Evolutionary conservation across 2,113 vertebrate genomes (phyloP).

Genomic region (Syrmaticus mikado): DNA sequence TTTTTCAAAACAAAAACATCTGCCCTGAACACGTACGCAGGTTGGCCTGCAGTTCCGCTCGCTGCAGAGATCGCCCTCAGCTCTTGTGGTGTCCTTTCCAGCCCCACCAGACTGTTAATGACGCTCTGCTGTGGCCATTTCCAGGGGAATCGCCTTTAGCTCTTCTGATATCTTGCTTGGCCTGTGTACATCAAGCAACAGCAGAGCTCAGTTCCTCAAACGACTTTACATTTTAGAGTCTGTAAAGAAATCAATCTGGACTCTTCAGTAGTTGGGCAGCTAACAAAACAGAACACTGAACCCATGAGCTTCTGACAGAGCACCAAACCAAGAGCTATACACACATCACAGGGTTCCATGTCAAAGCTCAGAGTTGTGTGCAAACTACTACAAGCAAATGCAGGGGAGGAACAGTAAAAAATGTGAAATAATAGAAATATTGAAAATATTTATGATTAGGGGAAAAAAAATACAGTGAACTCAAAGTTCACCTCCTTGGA

Average conservation of each 20-base stretch:
- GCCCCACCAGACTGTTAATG: not conserved
- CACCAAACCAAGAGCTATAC: not conserved
- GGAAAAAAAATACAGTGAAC: not conserved
- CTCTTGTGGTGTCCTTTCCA: not conserved
- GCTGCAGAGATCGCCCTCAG: not conserved
- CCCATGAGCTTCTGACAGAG: not conserved
- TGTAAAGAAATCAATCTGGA: not conserved
- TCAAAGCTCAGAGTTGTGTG: not conserved
- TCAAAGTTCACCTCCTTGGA: not conserved
- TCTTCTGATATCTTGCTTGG: not conserved
- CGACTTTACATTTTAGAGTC: not conserved
- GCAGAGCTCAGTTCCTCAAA: not conserved
- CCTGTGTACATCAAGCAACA: fast-evolving
- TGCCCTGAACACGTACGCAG: not conserved
- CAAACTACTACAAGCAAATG: not conserved
- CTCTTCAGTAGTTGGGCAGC: not conserved
- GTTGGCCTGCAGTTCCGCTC: fast-evolving
- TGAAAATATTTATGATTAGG: not conserved
- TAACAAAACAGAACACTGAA: not conserved
- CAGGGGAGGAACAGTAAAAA: not conserved
- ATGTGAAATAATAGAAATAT: not conserved
- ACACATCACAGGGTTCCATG: not conserved
- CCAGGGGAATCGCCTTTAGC: not conserved
- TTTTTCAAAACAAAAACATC: not conserved
- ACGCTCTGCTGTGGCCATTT: not conserved